Base-by-base conservation (phyloP, 2,797 vertebrate species). In the Siniperca obscura region DNA sequence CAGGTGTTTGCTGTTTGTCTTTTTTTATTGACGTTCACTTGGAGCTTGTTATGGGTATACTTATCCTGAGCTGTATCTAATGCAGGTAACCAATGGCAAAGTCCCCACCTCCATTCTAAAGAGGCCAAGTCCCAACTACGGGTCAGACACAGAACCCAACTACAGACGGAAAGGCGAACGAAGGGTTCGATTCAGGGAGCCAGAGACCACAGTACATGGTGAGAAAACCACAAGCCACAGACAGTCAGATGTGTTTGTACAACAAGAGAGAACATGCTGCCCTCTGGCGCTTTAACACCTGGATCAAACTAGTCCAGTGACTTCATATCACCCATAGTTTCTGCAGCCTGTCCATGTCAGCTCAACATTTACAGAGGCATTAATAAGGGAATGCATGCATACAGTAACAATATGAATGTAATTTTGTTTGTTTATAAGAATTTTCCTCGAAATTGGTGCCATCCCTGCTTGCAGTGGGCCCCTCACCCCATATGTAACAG, bases 171-270 rank as follows among this genome's bases (percentile, higher is more conserved):
- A 95, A 94, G 87, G 94, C 4, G 94, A 96, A 64, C 94, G 97
- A 81, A 96, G 93, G 36, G 98, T 99, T 93, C 96, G 94, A 76
- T 99, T 99, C 95, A 95, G 93, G 69, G 97, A 98, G 89, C 97
- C 97, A 44, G 97, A 97, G 89, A 97, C 93, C 74, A 95, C 95
- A 27, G 91, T 97, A 76, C 94, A 97, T 62, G 97, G 97, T 98
- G 93, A 69, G 95, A 76, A 72, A 81, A 69, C 38, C 0, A 38
- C 53, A 36, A n/a, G 56, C 64, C 30, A 48, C 25, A 66, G 11
- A 57, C 5, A 1, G 38, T 30, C 61, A 52, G 3, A 44, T 57
- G 8, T 69, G 59, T 80, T 80, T 78, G 67, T 34, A 30, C 59
- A 73, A 52, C 36, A 59, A 34, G 25, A 83, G 66, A 79, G 34